Percentiles rank a stretch among this genome's conserved stretches.
These are phyloP conservation scores for Budorcas taxicolor DNA, from an alignment of 2,113 vertebrate species.

Conservation along the genomic window DNA sequence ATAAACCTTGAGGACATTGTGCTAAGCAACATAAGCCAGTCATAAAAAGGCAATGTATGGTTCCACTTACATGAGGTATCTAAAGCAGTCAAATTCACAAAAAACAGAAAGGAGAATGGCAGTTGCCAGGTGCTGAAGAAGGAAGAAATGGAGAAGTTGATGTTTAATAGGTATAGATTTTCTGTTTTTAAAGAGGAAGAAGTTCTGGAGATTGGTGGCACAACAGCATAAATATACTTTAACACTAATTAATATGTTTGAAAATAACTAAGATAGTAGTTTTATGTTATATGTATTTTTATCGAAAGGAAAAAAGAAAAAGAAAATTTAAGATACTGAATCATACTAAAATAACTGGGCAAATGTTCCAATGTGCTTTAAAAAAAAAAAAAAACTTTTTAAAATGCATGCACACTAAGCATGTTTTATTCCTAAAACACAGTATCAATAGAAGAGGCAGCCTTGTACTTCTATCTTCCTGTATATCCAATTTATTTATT, in stretches of 20 bases:
- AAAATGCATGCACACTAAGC: neutral
- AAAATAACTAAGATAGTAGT: neutral
- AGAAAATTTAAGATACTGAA: neutral
- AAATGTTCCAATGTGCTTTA: neutral
- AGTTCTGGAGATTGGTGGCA: neutral
- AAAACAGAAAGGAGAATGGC: neutral
- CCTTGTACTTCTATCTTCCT: neutral
- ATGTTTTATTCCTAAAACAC: neutral
- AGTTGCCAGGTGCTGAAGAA: neutral
- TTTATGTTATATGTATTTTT: neutral
- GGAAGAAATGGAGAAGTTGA: neutral
- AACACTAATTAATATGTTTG: neutral
- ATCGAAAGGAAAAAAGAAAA: neutral
- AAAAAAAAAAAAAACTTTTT: neutral
- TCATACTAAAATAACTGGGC: neutral
- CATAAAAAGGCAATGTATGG: neutral
- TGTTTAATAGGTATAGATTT: neutral
- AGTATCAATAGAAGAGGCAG: neutral
- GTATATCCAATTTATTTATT: neutral
- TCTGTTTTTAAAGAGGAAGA: neutral
- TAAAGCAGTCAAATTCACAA: neutral
- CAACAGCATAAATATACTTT: neutral
- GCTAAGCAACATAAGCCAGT: neutral
- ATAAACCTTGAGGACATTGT: neutral
- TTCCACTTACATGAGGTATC: neutral